Conservation (phyloP, 2,888 invertebrate species). For the Tenodera sinensis region DNA sequence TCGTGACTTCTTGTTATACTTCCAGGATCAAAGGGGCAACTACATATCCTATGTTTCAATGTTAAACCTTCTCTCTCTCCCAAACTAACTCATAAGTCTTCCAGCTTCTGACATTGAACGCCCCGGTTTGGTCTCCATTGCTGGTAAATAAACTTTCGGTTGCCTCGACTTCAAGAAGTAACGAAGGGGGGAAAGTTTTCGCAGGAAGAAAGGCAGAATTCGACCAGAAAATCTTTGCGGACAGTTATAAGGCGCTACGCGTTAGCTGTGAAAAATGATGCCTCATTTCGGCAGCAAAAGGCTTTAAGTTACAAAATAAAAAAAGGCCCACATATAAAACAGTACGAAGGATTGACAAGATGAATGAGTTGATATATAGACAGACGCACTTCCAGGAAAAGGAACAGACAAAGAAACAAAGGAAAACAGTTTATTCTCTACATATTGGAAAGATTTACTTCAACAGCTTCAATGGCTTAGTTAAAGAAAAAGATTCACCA, state of each 20-base stretch:
- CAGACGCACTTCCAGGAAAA: neutral
- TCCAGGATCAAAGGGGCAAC: neutral
- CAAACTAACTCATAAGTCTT: conserved; percentile 1
- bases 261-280: conserved; percentile 24
- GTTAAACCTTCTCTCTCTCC: neutral
- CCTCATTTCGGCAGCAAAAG: neutral
- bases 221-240: conserved; percentile 22
- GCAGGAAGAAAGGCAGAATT: neutral
- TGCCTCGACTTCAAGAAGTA: neutral
- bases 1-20: neutral
- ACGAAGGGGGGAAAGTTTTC: neutral
- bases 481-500: too few species aligned
- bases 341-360: neutral
- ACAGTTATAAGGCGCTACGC: conserved; percentile 14
- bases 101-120: neutral
- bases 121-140: neutral
- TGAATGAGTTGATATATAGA: neutral
- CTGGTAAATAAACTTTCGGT: conserved; percentile 1
- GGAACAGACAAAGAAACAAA: neutral
- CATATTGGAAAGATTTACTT: too few species aligned
- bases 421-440: neutral
- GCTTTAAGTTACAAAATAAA: neutral
- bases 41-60: neutral
- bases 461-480: too few species aligned
- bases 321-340: neutral